phyloP scores from a whole-genome alignment of 2,113 vertebrate species.

The Hypomesus transpacificus region DNA sequence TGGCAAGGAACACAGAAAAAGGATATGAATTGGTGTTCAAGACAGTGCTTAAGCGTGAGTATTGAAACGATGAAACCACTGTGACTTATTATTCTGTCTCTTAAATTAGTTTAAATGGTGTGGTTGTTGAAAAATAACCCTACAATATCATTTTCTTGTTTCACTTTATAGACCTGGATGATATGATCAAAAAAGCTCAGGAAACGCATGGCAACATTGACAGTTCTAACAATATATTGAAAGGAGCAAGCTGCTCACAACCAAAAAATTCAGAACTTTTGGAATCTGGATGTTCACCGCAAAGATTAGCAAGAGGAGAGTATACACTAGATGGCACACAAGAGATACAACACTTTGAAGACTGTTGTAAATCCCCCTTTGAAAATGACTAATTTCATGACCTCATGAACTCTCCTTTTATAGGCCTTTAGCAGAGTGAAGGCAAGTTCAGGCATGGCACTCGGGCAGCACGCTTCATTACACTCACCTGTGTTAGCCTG shows the following conservation, averaged over 20 bases:
- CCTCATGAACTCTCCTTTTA: no score
- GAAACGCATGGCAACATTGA: background rate
- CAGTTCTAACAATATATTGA: background rate
- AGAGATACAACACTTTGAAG: background rate
- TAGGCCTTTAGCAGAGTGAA: no score
- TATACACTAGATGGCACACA: background rate
- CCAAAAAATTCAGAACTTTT: background rate
- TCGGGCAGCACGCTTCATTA: no score
- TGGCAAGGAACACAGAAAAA: constrained; percentile 49
- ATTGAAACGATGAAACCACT: background rate
- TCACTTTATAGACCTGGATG: constrained; percentile 55
- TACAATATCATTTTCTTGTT: constrained; percentile 6
- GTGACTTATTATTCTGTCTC: background rate
- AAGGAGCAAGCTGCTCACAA: background rate
- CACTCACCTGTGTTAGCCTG: no score
- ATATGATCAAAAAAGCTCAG: constrained; percentile 33
- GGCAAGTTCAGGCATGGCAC: no score
- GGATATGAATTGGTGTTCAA: constrained; percentile 73
- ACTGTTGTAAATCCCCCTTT: background rate
- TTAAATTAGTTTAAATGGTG: background rate
- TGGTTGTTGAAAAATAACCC: background rate
- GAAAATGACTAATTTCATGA: background rate
- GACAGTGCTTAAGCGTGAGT: constrained; percentile 79
- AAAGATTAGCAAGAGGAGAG: background rate
- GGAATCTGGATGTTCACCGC: background rate